Percentiles rank a stretch among this genome's conserved stretches.
Conservation (phyloP, 1,140 invertebrate species). For the Aphelinus certus region DNA sequence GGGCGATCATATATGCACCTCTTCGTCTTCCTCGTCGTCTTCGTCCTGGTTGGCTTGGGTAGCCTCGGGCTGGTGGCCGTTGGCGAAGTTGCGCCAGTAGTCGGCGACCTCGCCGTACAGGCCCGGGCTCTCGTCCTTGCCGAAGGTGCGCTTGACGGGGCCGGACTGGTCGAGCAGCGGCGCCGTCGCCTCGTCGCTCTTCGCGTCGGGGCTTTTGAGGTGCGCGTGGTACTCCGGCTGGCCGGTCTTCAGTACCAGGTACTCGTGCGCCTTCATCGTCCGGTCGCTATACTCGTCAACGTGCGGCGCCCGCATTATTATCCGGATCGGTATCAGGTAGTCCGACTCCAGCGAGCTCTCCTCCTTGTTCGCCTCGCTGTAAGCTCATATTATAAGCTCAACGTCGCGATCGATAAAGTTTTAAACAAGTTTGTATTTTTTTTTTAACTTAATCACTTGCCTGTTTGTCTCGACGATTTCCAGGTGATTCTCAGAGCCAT, state of each 20-base stretch:
- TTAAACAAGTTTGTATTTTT: no score
- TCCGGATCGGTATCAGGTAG: conserved; percentile 41
- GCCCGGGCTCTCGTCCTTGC: conserved; percentile 53
- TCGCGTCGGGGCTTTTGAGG: conserved; percentile 32
- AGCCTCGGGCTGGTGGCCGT: conserved; percentile 28
- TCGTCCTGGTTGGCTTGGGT: not conserved
- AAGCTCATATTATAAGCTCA: no score
- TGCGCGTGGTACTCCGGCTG: conserved; percentile 51
- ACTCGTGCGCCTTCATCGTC: conserved; percentile 45
- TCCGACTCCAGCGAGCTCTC: conserved; percentile 8
- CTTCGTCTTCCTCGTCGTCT: not conserved
- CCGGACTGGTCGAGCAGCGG: not conserved
- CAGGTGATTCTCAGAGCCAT: conserved; percentile 14
- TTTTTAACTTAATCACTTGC: not conserved
- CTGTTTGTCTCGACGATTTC: conserved; percentile 15
- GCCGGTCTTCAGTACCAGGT: conserved; percentile 48
- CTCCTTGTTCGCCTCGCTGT: not conserved
- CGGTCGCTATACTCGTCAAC: conserved; percentile 43
- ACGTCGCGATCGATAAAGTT: no score
- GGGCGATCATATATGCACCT: not conserved
- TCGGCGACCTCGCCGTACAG: conserved; percentile 53
- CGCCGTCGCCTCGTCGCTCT: not conserved
- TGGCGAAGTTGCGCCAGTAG: conserved; percentile 48
- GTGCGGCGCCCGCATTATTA: conserved; percentile 57
- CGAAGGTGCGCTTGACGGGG: conserved; percentile 29